phyloP scores from a whole-genome alignment of 2,888 invertebrate genomes.

The Onchidella celtica region DNA sequence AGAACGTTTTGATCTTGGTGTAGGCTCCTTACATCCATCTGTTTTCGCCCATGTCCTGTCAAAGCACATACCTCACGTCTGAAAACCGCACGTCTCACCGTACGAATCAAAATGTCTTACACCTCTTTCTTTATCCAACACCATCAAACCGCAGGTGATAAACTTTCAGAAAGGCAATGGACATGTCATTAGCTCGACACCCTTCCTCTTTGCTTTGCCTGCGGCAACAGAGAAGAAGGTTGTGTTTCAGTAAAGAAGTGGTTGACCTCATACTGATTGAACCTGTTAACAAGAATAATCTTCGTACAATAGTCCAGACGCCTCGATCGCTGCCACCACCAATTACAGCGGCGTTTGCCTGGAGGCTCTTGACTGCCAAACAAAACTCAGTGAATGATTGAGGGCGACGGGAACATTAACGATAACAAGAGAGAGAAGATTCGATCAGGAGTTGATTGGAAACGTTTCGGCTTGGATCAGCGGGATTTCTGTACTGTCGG shows the following conservation, averaged over 20 bases:
- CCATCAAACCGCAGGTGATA: not conserved
- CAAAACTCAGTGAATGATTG: not conserved
- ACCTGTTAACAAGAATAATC: constrained; percentile 35
- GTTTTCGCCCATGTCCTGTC: too few relatives aligned
- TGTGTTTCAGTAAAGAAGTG: not conserved
- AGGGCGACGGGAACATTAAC: not conserved
- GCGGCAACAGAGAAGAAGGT: not conserved
- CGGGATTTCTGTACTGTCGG: too few relatives aligned
- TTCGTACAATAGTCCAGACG: constrained; percentile 51
- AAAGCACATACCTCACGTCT: too few relatives aligned
- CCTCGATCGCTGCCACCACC: constrained; percentile 44
- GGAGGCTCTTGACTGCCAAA: constrained; percentile 3
- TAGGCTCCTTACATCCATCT: too few relatives aligned
- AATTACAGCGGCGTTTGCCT: constrained; percentile 51
- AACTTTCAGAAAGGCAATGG: not conserved
- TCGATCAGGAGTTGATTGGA: not conserved
- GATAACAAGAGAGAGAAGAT: too few relatives aligned
- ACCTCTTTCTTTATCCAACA: too few relatives aligned
- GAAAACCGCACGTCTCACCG: too few relatives aligned
- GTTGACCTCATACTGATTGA: not conserved
- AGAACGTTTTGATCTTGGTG: too few relatives aligned
- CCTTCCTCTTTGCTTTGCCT: not conserved
- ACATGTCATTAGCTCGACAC: not conserved
- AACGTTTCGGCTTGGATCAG: too few relatives aligned
- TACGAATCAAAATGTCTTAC: too few relatives aligned